phyloP scores from a whole-genome alignment of 2,113 vertebrate genomes.

The Nerophis ophidion region DNA sequence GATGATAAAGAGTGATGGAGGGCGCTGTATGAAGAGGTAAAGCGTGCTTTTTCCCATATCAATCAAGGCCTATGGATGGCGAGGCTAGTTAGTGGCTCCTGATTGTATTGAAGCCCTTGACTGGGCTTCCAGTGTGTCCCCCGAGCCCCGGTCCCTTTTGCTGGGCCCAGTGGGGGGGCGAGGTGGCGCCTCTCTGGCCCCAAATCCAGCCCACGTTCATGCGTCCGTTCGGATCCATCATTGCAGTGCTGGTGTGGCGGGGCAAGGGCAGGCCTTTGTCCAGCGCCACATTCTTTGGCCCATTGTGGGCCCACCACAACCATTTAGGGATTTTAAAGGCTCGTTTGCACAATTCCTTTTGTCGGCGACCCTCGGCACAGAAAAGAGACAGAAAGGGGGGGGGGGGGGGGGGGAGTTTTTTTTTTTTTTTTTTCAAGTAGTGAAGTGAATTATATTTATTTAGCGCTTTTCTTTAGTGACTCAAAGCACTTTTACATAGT shows the following conservation, averaged over 20 bases:
- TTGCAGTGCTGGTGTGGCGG: conserved; percentile 76
- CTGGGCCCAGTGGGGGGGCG: conserved; percentile 82
- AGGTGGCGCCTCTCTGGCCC: conserved; percentile 78
- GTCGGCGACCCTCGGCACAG: conserved; percentile 81
- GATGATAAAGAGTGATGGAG: conserved; percentile 62
- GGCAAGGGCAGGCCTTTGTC: conserved; percentile 81
- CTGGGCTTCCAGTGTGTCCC: conserved; percentile 61
- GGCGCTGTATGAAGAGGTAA: conserved; percentile 61
- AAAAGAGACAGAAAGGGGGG: conserved; percentile 73
- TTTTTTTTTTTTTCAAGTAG: conserved; percentile 28
- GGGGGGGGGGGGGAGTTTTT: conserved; percentile 35
- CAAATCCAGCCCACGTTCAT: conserved; percentile 93
- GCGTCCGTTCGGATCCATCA: conserved; percentile 98
- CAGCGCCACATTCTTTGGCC: conserved; percentile 83
- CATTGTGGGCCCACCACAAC: conserved; percentile 85
- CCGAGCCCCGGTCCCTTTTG: conserved; percentile 60
- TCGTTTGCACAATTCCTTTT: conserved; percentile 99
- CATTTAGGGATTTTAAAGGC: conserved; percentile 98
- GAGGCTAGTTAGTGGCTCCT: conserved; percentile 85
- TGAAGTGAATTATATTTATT: no score
- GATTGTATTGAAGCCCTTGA: conserved; percentile 87
- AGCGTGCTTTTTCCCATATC: conserved; percentile 96
- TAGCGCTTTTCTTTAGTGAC: no score
- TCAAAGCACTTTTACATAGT: no score
- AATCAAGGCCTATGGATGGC: conserved; percentile 88